Conservation (phyloP, 1,140 invertebrate genomes). For the Calephelis virginiensis region DNA sequence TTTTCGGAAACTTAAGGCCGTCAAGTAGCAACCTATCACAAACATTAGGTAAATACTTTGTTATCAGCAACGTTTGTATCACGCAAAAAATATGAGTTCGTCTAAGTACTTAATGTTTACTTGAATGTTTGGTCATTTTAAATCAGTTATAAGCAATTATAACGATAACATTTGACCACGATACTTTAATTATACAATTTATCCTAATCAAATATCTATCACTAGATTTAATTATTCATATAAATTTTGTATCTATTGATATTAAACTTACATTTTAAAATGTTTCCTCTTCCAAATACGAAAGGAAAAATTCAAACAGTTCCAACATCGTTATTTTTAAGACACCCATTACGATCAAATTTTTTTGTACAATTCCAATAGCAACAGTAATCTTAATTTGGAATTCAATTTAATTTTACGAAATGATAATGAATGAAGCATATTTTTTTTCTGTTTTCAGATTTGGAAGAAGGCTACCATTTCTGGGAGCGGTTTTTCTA, state of each 20-base stretch:
- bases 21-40: too few species aligned
- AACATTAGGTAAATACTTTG: too few species aligned
- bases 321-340: too few species aligned
- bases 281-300: too few species aligned
- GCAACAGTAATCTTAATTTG: not conserved
- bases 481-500: slow-evolving; percentile 82
- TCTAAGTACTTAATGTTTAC: not conserved
- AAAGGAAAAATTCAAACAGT: too few species aligned
- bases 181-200: not conserved
- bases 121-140: not conserved
- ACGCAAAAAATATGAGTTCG: not conserved
- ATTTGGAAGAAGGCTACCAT: slow-evolving; percentile 83
- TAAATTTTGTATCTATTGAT: not conserved
- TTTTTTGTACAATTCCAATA: too few species aligned
- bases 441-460: slow-evolving; percentile 67
- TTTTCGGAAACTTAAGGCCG: too few species aligned
- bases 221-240: not conserved
- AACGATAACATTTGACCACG: not conserved
- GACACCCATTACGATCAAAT: too few species aligned
- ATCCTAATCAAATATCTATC: not conserved
- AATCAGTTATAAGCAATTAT: slow-evolving; percentile 6
- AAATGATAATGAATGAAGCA: not conserved
- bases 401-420: not conserved
- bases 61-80: not conserved
- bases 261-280: not conserved